Percentiles rank a stretch among this genome's conserved stretches.
Conservation (phyloP, 2,888 invertebrate genomes). For the Harpagoxenus sublaevis region DNA sequence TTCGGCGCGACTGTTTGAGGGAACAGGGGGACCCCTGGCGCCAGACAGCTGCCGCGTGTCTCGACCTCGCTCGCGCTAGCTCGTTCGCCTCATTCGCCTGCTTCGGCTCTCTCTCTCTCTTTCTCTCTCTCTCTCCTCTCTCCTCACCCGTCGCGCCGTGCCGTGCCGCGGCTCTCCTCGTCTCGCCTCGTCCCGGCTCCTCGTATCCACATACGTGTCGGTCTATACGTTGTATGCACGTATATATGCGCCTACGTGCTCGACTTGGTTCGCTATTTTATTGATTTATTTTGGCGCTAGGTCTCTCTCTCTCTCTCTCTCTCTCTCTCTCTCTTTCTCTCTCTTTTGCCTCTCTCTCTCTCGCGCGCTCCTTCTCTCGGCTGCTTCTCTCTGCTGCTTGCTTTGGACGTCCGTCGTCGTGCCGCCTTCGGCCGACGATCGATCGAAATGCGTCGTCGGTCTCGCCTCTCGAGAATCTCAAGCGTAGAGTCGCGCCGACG, state of each 20-base stretch:
- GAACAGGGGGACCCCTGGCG: constrained; percentile 82
- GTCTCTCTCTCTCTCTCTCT: constrained; percentile 25
- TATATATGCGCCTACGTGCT: constrained; percentile 38
- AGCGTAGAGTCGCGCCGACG: constrained; percentile 10
- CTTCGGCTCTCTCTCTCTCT: constrained; percentile 18
- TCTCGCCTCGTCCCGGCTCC: constrained; percentile 10
- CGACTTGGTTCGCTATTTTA: constrained; percentile 74
- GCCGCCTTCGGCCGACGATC: constrained; percentile 59
- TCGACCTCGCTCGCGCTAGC: constrained; percentile 83
- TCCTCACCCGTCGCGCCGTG: constrained; percentile 14
- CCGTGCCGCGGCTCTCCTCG: background rate
- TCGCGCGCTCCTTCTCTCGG: background rate
- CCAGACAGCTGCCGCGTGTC: constrained; percentile 85
- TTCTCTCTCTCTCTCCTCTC: constrained; percentile 38
- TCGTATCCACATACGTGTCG: constrained; percentile 29
- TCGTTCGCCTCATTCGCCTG: constrained; percentile 47
- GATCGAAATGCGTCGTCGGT: constrained; percentile 69
- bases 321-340: constrained; percentile 14
- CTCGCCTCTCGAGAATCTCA: constrained; percentile 57
- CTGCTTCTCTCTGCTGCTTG: constrained; percentile 7
- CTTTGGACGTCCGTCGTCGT: constrained; percentile 39
- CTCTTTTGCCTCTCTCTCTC: background rate
- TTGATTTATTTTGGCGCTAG: constrained; percentile 77
- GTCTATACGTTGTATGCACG: constrained; percentile 19
- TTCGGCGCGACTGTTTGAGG: constrained; percentile 81